Percentiles rank a stretch among this genome's conserved stretches.
Evolutionary conservation across 2,797 vertebrate genomes (phyloP).

Genomic region (Sphenopsis melanotis): DNA sequence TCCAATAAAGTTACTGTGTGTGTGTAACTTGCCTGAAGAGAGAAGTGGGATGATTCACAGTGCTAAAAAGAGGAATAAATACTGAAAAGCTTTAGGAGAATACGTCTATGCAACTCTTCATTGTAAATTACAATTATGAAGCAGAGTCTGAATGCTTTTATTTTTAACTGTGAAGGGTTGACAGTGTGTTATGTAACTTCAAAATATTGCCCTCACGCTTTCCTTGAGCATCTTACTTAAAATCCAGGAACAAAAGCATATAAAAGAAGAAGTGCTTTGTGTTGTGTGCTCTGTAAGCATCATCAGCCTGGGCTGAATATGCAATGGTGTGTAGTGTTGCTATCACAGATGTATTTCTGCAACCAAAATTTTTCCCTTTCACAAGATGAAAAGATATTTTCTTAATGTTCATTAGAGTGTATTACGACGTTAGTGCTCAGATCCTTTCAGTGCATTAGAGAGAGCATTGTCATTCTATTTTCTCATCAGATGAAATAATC

Average conservation of each 20-base stretch:
- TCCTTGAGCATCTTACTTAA: neutral
- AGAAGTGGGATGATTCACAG: constrained; percentile 15
- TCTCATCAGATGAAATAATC: constrained; percentile 46
- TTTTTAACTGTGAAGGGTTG: constrained; percentile 29
- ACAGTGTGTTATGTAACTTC: constrained; percentile 42
- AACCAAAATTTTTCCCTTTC: neutral
- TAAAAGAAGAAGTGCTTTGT: neutral
- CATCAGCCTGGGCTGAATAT: neutral
- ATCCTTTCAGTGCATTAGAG: constrained; percentile 46
- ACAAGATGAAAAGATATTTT: constrained; percentile 40
- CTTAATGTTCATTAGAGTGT: constrained; percentile 21
- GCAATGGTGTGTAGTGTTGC: neutral
- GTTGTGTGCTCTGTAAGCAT: neutral
- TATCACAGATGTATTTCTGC: constrained; percentile 1
- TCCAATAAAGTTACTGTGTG: neutral
- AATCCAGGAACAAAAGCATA: constrained; percentile 12
- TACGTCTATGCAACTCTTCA: neutral
- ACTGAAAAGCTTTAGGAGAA: neutral
- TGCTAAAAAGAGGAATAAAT: constrained; percentile 28
- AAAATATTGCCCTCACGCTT: constrained; percentile 30
- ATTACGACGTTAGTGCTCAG: constrained; percentile 32
- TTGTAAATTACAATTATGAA: constrained; percentile 31
- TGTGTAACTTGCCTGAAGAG: neutral
- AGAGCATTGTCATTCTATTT: neutral
- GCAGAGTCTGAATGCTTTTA: constrained; percentile 31